Evolutionary conservation across 2,888 invertebrate genomes (phyloP).

Genomic region (Aleiodes testaceus): DNA sequence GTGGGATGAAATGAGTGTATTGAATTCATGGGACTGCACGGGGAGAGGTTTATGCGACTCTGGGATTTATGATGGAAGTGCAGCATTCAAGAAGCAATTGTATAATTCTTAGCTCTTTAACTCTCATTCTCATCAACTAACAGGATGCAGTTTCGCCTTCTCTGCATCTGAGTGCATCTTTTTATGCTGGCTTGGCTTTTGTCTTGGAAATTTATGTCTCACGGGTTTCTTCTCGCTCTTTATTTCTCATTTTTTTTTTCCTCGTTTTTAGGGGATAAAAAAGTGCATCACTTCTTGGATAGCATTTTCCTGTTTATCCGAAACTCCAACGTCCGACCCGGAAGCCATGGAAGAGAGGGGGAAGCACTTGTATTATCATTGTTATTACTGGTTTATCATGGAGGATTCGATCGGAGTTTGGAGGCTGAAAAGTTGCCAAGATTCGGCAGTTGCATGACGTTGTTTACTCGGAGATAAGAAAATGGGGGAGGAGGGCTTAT

Average conservation of each 20-base stretch:
- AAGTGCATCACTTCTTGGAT: conserved; percentile 26
- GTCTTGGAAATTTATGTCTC: conserved; percentile 4
- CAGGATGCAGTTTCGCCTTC: conserved; percentile 8
- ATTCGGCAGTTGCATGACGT: conserved; percentile 17
- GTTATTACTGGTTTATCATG: not conserved
- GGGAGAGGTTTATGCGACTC: not conserved
- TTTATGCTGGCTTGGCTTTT: conserved; percentile 1
- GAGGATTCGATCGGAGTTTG: conserved; percentile 1
- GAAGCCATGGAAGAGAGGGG: conserved; percentile 15
- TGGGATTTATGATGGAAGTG: not conserved
- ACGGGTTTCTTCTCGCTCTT: not conserved
- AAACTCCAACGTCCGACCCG: conserved; percentile 32
- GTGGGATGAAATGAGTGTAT: not conserved
- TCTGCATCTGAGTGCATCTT: conserved; percentile 4
- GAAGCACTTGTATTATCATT: not conserved
- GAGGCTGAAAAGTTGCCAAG: conserved; percentile 20
- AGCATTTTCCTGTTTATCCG: conserved; percentile 42
- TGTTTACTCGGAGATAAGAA: conserved; percentile 19
- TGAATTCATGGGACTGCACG: not conserved
- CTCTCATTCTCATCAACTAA: conserved; percentile 4
- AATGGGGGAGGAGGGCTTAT: not conserved
- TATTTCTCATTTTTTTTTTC: not conserved
- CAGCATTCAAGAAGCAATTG: not conserved
- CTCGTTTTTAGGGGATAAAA: not conserved
- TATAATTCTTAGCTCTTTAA: conserved; percentile 9